A percentile compares a stretch with the other conserved stretches of the same genome.
phyloP scores from a whole-genome alignment of 2,888 invertebrate species.

The Hedya salicella region DNA sequence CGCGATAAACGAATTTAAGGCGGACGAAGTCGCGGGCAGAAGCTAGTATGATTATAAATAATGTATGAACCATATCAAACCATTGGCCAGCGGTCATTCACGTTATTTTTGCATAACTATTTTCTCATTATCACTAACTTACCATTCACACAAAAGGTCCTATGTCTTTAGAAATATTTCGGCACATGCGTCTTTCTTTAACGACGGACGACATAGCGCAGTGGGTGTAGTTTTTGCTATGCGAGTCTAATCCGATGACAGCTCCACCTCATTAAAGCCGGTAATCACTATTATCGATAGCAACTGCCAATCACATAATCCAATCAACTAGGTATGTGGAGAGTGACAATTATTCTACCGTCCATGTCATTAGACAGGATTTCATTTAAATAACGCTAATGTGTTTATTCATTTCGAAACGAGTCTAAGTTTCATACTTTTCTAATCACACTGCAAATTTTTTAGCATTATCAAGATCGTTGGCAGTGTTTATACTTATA shows the following conservation, averaged over 20 bases:
- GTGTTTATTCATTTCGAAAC: neutral
- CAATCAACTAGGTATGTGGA: neutral
- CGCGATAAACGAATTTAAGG: no score
- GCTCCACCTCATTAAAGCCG: constrained; percentile 25
- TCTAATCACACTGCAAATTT: no score
- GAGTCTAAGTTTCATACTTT: no score
- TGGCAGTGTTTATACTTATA: neutral
- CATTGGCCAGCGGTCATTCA: constrained; percentile 19
- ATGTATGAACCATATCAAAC: constrained; percentile 5
- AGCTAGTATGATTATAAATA: neutral
- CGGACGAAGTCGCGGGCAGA: no score
- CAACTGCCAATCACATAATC: constrained; percentile 33
- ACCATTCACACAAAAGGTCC: neutral
- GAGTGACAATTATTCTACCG: neutral
- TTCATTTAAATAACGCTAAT: neutral
- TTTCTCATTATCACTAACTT: constrained; percentile 28
- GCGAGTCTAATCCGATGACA: constrained; percentile 35
- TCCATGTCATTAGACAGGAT: neutral
- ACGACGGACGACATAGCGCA: neutral
- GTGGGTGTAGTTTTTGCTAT: constrained; percentile 33
- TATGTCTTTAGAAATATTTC: neutral
- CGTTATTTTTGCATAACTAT: constrained; percentile 27
- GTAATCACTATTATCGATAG: constrained; percentile 37
- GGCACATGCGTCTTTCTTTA: neutral
- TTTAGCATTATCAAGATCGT: no score